These are phyloP conservation scores for Macaria notata DNA, from an alignment of 2,888 invertebrate species.

Conservation along the genomic window DNA sequence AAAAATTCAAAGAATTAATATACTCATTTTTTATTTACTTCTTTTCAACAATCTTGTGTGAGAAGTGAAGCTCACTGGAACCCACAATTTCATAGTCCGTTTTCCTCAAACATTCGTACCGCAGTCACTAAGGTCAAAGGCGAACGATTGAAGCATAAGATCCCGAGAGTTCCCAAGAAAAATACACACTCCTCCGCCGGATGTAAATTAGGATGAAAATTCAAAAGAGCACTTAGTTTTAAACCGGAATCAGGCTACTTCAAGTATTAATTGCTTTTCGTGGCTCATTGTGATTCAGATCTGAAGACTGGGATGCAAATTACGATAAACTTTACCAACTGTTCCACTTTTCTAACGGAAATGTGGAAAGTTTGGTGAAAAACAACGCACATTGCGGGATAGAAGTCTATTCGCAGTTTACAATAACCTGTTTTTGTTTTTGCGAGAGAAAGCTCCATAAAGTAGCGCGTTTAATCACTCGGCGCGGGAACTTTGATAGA, in stretches of 20 bases:
- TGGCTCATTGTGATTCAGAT: conserved; percentile 79
- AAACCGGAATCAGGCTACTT: conserved; percentile 75
- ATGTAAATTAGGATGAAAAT: conserved; percentile 70
- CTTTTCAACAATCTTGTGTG: too few relatives aligned
- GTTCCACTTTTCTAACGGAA: conserved; percentile 74
- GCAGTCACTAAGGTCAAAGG: conserved; percentile 20
- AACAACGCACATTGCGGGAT: conserved; percentile 55
- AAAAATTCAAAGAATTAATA: too few relatives aligned
- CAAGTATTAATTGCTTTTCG: conserved; percentile 80
- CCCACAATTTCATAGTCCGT: conserved; percentile 6
- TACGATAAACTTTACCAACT: conserved; percentile 69
- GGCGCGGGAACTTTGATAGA: conserved; percentile 21
- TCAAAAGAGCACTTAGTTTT: conserved; percentile 77
- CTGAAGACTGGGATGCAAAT: conserved; percentile 76
- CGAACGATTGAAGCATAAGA: conserved; percentile 16
- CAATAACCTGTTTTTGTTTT: conserved; percentile 37
- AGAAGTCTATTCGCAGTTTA: conserved; percentile 46
- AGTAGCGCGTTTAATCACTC: conserved; percentile 28
- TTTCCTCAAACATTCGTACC: conserved; percentile 15
- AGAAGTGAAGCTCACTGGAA: conserved; percentile 11
- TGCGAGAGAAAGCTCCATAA: conserved; percentile 28
- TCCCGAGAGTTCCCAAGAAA: conserved; percentile 17
- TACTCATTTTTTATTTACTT: too few relatives aligned
- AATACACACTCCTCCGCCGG: conserved; percentile 38
- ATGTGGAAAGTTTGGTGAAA: conserved; percentile 71